phyloP scores from a whole-genome alignment of 2,113 vertebrate genomes.

The Acanthisitta chloris region DNA sequence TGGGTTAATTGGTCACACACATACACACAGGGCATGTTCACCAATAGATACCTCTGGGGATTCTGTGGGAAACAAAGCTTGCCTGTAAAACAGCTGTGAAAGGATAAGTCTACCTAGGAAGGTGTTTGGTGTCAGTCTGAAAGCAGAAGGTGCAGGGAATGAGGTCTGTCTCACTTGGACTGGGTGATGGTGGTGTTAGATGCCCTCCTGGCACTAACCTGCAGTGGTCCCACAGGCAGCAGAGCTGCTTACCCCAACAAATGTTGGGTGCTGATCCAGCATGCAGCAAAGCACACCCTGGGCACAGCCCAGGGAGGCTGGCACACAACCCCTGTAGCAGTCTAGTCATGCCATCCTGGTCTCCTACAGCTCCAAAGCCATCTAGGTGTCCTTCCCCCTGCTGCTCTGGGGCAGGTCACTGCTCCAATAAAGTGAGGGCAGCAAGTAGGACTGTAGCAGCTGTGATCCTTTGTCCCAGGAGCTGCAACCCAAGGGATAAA shows the following conservation, averaged over 20 bases:
- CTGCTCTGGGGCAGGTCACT: background rate
- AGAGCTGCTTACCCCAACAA: background rate
- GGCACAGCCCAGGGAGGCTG: background rate
- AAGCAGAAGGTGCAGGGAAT: background rate
- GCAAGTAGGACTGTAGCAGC: background rate
- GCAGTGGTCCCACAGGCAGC: fast-evolving
- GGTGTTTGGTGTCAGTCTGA: background rate
- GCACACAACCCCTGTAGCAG: background rate
- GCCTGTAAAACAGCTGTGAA: background rate
- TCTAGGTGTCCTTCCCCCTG: too few relatives aligned
- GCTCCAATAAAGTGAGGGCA: background rate
- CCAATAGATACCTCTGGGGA: background rate
- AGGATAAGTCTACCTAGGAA: background rate
- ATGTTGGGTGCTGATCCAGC: background rate
- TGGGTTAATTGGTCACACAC: conserved; percentile 58
- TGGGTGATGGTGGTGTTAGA: background rate
- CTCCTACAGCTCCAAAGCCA: background rate
- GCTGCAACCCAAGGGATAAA: background rate
- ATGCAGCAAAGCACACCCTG: background rate
- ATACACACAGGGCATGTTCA: conserved; percentile 6
- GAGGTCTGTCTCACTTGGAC: background rate
- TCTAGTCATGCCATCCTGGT: background rate
- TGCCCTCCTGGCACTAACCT: background rate
- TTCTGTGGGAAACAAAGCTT: conserved; percentile 21
- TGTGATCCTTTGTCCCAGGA: fast-evolving